Conservation (phyloP, 2,888 invertebrate genomes). For the Mythimna pallens region DNA sequence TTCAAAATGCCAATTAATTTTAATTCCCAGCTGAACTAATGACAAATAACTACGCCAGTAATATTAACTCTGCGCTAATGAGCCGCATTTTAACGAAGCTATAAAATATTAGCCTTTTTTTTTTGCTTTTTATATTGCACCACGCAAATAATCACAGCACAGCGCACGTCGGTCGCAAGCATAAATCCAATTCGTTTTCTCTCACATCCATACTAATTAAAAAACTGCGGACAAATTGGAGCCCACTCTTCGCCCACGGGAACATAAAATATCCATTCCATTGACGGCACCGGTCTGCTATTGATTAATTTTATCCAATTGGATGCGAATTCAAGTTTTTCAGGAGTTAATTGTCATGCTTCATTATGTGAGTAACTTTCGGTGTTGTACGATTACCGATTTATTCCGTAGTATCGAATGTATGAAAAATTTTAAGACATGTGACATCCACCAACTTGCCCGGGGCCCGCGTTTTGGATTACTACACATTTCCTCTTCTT, state of each 20-base stretch:
- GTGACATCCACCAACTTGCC: too few species aligned
- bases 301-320: conserved; percentile 89
- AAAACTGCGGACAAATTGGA: conserved; percentile 89
- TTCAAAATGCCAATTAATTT: conserved; percentile 64
- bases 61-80: conserved; percentile 67
- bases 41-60: conserved; percentile 53
- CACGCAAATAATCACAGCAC: conserved; percentile 68
- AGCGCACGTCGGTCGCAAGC: conserved; percentile 71
- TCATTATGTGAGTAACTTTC: conserved; percentile 78
- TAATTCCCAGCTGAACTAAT: conserved; percentile 63
- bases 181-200: conserved; percentile 86
- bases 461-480: too few species aligned
- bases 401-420: conserved; percentile 17
- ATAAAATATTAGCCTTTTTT: conserved; percentile 66
- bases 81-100: conserved; percentile 65
- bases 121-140: conserved; percentile 67
- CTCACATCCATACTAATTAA: conserved; percentile 89
- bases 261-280: conserved; percentile 89
- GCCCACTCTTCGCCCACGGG: conserved; percentile 86
- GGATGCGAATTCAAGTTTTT: conserved; percentile 85
- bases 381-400: conserved; percentile 65
- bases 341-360: conserved; percentile 84
- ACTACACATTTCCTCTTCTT: too few species aligned
- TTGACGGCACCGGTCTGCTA: conserved; percentile 79
- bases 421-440: too few species aligned